phyloP scores from a whole-genome alignment of 2,113 vertebrate species.

The Hystrix cristata region DNA sequence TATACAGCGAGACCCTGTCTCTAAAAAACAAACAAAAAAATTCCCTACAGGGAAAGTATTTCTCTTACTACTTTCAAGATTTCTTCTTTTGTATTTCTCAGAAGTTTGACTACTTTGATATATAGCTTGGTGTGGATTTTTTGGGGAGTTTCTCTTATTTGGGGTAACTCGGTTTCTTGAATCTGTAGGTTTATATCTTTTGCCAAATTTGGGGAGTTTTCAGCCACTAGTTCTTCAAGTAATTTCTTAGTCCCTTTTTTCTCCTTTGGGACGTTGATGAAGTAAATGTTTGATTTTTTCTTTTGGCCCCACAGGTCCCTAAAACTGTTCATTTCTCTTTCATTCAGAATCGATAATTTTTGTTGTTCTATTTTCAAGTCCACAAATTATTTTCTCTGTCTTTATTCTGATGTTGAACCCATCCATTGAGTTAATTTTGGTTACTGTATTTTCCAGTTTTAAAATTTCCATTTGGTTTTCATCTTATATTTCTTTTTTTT shows the following conservation, averaged over 20 bases:
- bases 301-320: neutral
- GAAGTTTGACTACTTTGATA: neutral
- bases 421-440: neutral
- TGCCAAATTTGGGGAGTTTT: neutral
- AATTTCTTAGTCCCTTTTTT: neutral
- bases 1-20: neutral
- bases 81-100: neutral
- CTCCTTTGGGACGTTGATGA: neutral
- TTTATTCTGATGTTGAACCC: neutral
- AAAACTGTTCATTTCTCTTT: conserved; percentile 1
- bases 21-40: neutral
- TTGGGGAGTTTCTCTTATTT: neutral
- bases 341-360: neutral
- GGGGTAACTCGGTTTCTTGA: neutral
- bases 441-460: neutral
- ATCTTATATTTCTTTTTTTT: neutral
- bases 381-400: conserved; percentile 33
- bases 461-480: conserved; percentile 45
- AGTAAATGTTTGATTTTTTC: neutral
- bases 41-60: neutral
- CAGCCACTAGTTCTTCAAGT: neutral
- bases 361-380: neutral
- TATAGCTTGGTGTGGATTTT: neutral
- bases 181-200: neutral
- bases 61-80: neutral